phyloP scores from a whole-genome alignment of 1,140 invertebrate species.

The Hermatobates lingyangjiaoensis region DNA sequence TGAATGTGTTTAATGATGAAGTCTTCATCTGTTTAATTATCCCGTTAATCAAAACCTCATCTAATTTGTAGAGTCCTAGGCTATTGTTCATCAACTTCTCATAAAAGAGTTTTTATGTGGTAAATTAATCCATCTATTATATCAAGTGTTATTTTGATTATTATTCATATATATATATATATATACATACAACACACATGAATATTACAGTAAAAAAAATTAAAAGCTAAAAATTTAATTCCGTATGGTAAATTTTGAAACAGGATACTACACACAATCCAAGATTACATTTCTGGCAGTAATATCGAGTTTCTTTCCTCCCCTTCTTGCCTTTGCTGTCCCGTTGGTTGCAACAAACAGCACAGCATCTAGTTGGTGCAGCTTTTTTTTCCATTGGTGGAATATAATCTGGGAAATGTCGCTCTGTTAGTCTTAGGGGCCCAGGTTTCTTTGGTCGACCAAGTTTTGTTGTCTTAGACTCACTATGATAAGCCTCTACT shows the following conservation, averaged over 20 bases:
- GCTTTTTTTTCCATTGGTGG: not conserved
- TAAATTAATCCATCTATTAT: too few species aligned
- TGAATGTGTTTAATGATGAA: too few species aligned
- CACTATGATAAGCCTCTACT: not conserved
- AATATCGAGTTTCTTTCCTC: not conserved
- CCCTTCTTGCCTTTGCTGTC: not conserved
- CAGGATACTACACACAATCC: not conserved
- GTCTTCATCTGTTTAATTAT: too few species aligned
- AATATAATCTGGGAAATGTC: not conserved
- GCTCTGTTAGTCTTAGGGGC: not conserved
- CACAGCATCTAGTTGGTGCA: not conserved
- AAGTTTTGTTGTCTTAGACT: not conserved
- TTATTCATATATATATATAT: too few species aligned
- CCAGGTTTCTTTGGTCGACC: not conserved
- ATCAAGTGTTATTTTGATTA: too few species aligned
- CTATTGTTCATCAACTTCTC: too few species aligned
- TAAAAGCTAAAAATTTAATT: not conserved
- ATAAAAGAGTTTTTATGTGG: too few species aligned
- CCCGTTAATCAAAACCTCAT: too few species aligned
- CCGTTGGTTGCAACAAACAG: not conserved
- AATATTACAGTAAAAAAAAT: too few species aligned
- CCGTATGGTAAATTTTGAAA: not conserved
- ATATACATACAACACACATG: too few species aligned
- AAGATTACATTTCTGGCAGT: not conserved
- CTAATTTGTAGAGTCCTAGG: too few species aligned